These are phyloP conservation scores for Pogonognathellus flavescens DNA, from an alignment of 1,140 invertebrate species.

Conservation along the genomic window DNA sequence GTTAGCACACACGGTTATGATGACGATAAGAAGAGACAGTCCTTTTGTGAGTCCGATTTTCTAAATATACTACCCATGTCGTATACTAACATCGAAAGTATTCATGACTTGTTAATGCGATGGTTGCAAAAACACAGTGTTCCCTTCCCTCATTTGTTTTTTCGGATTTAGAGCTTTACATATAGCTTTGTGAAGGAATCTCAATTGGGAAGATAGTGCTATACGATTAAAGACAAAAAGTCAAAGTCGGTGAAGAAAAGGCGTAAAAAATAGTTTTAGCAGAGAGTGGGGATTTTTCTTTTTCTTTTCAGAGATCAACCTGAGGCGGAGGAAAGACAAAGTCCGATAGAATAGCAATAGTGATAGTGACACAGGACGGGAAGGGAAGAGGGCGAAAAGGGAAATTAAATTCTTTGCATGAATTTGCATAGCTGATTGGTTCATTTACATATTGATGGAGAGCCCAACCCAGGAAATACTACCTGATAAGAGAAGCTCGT, in stretches of 20 bases:
- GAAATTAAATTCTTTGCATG: conserved; percentile 70
- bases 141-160: conserved; percentile 39
- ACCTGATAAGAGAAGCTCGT: conserved; percentile 66
- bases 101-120: conserved; percentile 39
- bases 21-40: background rate
- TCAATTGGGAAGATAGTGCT: conserved; percentile 5
- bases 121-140: conserved; percentile 21
- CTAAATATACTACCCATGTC: background rate
- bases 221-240: conserved; percentile 32
- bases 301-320: background rate
- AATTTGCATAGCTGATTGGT: conserved; percentile 69
- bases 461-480: conserved; percentile 62
- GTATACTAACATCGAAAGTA: background rate
- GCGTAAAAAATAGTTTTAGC: conserved; percentile 19
- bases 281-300: background rate
- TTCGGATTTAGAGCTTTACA: conserved; percentile 27
- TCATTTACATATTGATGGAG: conserved; percentile 69
- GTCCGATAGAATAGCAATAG: conserved; percentile 20
- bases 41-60: too few species aligned
- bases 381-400: conserved; percentile 59
- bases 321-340: background rate
- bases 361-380: conserved; percentile 27
- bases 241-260: conserved; percentile 16
- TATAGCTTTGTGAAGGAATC: conserved; percentile 4
- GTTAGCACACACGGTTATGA: conserved; percentile 32